Base-by-base conservation (phyloP, 1,140 invertebrate species). In the Neodiprion fabricii region DNA sequence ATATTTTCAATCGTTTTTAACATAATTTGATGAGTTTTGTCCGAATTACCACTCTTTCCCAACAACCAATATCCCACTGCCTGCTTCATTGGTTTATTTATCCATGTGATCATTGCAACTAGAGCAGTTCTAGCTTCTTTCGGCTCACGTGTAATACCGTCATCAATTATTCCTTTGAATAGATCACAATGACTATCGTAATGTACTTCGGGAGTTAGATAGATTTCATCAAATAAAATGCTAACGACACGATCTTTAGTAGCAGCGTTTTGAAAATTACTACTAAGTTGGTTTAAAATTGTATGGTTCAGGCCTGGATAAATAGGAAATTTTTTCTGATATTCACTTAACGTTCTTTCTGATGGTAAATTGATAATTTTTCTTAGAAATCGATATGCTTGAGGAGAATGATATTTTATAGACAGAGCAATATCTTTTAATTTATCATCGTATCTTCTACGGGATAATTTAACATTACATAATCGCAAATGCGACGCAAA, bases 361-460 rank as follows among this genome's bases (percentile, higher is more conserved):
- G 50, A 53, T 53, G 50, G 50, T 53, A 53, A 53, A 53, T 53
- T 53, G 10, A 53, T 11, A 53, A 53, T 53, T 53, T 69, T 69
- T 23, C 68, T 69, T 7, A 69, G n/a, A 69, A 28, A 69, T 28
- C 68, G n/a, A 23, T 69, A 69, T 21, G 17, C 28, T 28, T 69
- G 14, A 21, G 68, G 68, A n/a, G 68, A 69, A 28, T 69, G 68
- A 40, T 69, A 69, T 21, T 21, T 21, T 21, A 69, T 69, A n/a
- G 68, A 69, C 47, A 69, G 47, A 12, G 68, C 68, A 28, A 69
- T 69, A 69, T 69, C 68, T 69, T 69, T 69, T 23, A 69, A 23
- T 21, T 28, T 23, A 21, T n/a, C 23, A 23, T 23, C 47, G 23
- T 28, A 69, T 28, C 68, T 12, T 69, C 28, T 12, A 69, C 68